Conservation (phyloP, 2,888 invertebrate genomes). For the Heliothis peltigera region DNA sequence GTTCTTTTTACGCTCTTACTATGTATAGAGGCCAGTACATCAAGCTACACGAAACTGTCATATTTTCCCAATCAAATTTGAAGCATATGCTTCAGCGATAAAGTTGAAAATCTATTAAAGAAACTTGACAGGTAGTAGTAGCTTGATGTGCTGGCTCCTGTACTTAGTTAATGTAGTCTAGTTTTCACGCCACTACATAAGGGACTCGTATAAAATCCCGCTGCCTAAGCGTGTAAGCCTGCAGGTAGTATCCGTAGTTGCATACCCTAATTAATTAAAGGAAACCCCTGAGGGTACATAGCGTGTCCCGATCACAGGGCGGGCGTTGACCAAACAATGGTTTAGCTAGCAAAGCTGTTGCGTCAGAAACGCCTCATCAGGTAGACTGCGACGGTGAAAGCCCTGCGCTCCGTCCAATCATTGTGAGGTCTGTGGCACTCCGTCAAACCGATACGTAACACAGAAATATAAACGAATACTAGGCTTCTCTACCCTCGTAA, state of each 20-base stretch:
- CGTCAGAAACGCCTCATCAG: conserved; percentile 77
- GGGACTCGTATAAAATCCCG: conserved; percentile 1
- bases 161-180: not conserved
- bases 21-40: too few species aligned
- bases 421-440: conserved; percentile 56
- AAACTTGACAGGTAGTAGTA: too few species aligned
- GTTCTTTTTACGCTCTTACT: too few species aligned
- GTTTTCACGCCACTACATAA: not conserved
- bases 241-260: conserved; percentile 17
- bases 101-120: too few species aligned
- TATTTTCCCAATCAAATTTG: too few species aligned
- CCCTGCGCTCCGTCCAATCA: conserved; percentile 70
- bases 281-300: conserved; percentile 45
- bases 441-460: conserved; percentile 53
- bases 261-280: conserved; percentile 53
- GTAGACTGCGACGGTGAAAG: conserved; percentile 62
- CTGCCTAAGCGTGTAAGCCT: conserved; percentile 12
- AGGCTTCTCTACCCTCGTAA: too few species aligned
- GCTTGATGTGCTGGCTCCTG: too few species aligned
- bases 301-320: conserved; percentile 52
- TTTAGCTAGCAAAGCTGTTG: conserved; percentile 65
- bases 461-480: not conserved
- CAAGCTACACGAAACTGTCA: too few species aligned
- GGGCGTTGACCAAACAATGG: conserved; percentile 75
- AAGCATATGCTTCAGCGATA: too few species aligned